phyloP scores from a whole-genome alignment of 2,888 invertebrate species.

The Pemphredon lugubris region DNA sequence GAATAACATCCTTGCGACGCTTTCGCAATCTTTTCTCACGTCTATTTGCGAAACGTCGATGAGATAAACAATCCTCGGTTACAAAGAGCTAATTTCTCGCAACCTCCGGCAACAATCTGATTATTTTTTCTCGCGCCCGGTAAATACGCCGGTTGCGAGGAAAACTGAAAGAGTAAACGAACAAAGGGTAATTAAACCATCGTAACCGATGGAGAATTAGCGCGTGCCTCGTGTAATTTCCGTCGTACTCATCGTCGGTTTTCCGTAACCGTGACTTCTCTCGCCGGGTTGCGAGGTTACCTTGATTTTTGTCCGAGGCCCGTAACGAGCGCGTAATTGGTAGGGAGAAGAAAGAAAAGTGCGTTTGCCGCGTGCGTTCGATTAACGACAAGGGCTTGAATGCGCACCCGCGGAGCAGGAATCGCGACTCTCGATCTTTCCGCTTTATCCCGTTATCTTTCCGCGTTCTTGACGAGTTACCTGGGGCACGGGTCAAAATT shows the following conservation, averaged over 20 bases:
- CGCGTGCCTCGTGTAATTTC: not conserved
- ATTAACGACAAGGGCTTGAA: not conserved
- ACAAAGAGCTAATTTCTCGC: constrained; percentile 4
- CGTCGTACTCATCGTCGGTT: not conserved
- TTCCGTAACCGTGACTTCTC: not conserved
- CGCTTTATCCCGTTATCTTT: not conserved
- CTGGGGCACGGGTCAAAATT: not conserved
- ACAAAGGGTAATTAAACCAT: constrained; percentile 16
- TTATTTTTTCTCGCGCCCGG: not conserved
- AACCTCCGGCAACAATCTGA: constrained; percentile 15
- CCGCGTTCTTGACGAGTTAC: constrained; percentile 8
- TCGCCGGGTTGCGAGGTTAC: not conserved
- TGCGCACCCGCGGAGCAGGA: constrained; percentile 17
- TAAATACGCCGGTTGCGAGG: too few species aligned
- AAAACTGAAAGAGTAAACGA: too few species aligned
- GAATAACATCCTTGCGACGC: constrained; percentile 12
- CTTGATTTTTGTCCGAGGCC: constrained; percentile 50
- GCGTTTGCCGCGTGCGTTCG: not conserved
- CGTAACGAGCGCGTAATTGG: constrained; percentile 25
- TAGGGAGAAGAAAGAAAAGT: constrained; percentile 1
- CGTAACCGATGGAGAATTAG: constrained; percentile 4
- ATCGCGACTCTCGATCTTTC: constrained; percentile 20
- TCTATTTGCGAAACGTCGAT: constrained; percentile 14
- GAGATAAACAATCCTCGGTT: constrained; percentile 13
- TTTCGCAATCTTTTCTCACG: constrained; percentile 30